These are phyloP conservation scores for Baronia brevicornis DNA, from an alignment of 2,888 invertebrate genomes.

Conservation along the genomic window DNA sequence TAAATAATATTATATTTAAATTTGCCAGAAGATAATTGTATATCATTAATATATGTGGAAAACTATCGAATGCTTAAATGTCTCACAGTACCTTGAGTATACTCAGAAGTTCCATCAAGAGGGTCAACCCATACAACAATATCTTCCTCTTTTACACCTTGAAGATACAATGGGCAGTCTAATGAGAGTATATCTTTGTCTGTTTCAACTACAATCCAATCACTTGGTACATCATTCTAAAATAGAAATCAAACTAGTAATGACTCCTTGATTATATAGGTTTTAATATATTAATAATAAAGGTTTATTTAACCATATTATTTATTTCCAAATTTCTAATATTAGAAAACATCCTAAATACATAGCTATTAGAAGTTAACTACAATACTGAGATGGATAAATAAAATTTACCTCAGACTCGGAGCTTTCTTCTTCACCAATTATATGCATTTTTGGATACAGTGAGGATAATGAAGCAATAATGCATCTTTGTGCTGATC, in stretches of 20 bases:
- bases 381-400: neutral
- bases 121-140: conserved; percentile 99
- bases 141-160: conserved; percentile 83
- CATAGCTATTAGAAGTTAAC: no score
- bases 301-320: no score
- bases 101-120: conserved; percentile 98
- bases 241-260: conserved; percentile 15
- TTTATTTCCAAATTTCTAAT: no score
- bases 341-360: no score
- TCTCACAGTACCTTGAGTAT: conserved; percentile 92
- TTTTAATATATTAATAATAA: no score
- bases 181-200: conserved; percentile 79
- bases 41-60: no score
- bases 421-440: conserved; percentile 91
- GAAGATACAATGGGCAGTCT: conserved; percentile 81
- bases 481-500: conserved; percentile 95
- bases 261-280: no score
- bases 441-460: conserved; percentile 89
- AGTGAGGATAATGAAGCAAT: conserved; percentile 88
- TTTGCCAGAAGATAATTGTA: no score
- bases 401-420: conserved; percentile 72
- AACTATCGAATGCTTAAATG: no score
- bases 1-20: conserved; percentile 12
- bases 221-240: conserved; percentile 74
- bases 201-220: conserved; percentile 84